Base-by-base conservation (phyloP, 2,113 vertebrate genomes). In the Vanacampus margaritifer region DNA sequence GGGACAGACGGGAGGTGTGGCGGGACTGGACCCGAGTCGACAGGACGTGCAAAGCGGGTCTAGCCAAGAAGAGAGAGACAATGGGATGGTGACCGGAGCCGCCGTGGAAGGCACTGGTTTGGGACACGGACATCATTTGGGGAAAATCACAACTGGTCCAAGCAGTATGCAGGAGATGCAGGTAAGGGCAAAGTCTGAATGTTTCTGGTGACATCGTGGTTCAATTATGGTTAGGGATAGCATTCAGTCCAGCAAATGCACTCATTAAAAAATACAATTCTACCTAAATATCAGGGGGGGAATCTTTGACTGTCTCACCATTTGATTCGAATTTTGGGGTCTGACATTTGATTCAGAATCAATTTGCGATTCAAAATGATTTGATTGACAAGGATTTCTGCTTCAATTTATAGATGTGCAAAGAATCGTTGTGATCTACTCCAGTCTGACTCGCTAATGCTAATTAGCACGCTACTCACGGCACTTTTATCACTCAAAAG, bases 151-250 rank as follows among this genome's bases (percentile, higher is more conserved):
- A 37, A 58, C 56, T 3, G 74, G 36, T 46, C 80, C 78, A 8
- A 82, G 62, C 65, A 86, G 84, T 43, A 87, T 95, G 63, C 79
- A 81, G 17, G 94, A 95, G 23, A 81, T 99, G 88, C 93, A 96
- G 86, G 89, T 83, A 84, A 85, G 81, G 1, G 1, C 12, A 56
- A 32, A 19, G 64, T 48, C 56, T 19, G n/a, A n/a, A 50, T 50
- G 43, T 45, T 45, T 23, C 45, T 32, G 5, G 23, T 54, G n/a
- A 54, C n/a, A 6, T 32, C 28, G 4, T 32, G 14, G 23, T 57
- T 57, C 54, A 32, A 19, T 35, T 7, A 59, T 19, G 2, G 11
- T 53, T 24, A n/a, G n/a, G 17, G 16, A 6, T 46, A 6, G 5
- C 17, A 19, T 19, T 19, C 6, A 41, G 36, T 61, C 21, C 9